Conservation (phyloP, 2,113 vertebrate species). For the Fukomys damarensis region DNA sequence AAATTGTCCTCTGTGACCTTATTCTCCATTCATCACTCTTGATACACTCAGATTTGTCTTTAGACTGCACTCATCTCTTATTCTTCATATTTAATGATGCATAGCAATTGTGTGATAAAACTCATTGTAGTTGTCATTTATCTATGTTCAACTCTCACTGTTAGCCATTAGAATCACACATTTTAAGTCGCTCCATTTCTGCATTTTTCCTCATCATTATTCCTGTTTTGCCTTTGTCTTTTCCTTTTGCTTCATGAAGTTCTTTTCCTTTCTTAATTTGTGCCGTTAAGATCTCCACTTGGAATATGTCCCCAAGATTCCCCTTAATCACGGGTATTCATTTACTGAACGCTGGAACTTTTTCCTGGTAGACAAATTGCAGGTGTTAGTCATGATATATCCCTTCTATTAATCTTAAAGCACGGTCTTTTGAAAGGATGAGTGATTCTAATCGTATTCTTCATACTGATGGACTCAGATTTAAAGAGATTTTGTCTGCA, state of each 20-base stretch:
- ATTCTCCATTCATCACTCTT: conserved; percentile 53
- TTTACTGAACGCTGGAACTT: accelerated
- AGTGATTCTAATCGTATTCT: background rate
- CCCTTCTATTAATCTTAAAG: background rate
- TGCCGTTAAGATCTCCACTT: background rate
- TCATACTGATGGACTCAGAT: background rate
- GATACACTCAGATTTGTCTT: conserved; percentile 60
- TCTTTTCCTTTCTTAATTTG: background rate
- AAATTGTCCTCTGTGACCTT: conserved; percentile 51
- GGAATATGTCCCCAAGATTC: background rate
- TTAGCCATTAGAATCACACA: conserved; percentile 73
- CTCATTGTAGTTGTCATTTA: conserved; percentile 79
- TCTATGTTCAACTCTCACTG: conserved; percentile 63
- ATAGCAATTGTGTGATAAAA: conserved; percentile 72
- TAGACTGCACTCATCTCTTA: conserved; percentile 70
- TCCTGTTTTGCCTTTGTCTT: conserved; percentile 46
- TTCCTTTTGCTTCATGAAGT: accelerated
- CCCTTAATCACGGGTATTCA: background rate
- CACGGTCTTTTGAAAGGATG: background rate
- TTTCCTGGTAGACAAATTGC: accelerated
- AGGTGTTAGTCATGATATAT: accelerated
- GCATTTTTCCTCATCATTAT: conserved; percentile 55
- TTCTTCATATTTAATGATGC: conserved; percentile 82
- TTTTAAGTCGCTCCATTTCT: conserved; percentile 30
- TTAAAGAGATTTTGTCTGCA: accelerated